Evolutionary conservation across 2,113 vertebrate genomes (phyloP).

Genomic region (Upupa epops): DNA sequence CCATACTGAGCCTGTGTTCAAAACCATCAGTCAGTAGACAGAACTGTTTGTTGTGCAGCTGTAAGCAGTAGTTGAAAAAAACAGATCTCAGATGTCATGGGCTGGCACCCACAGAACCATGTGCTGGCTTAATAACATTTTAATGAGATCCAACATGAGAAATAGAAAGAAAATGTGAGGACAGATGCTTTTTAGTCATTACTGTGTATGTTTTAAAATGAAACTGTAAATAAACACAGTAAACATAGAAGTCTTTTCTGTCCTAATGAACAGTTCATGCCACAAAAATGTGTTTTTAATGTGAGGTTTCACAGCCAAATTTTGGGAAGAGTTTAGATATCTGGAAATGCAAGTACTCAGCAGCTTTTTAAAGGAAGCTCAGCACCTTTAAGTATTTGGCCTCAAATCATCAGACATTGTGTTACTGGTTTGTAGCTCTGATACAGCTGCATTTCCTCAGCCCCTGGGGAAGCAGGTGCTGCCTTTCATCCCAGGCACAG

Average conservation of each 20-base stretch:
- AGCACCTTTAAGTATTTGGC: background rate
- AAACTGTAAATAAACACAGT: background rate
- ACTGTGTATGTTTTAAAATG: background rate
- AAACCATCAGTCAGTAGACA: background rate
- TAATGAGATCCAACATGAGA: background rate
- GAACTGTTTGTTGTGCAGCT: background rate
- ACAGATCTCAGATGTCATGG: background rate
- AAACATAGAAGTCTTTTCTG: background rate
- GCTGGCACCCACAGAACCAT: background rate
- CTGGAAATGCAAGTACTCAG: background rate
- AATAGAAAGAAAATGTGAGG: background rate
- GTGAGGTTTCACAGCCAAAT: background rate
- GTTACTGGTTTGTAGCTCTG: background rate
- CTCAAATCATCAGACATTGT: too few relatives aligned
- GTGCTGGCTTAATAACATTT: background rate
- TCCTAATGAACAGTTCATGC: background rate
- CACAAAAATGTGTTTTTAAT: background rate
- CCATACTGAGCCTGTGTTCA: background rate
- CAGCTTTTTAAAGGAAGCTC: background rate
- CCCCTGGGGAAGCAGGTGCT: background rate
- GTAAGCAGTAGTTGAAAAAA: background rate
- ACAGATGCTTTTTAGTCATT: background rate
- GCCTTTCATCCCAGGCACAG: background rate
- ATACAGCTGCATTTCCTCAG: background rate
- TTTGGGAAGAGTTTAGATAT: background rate